Evolutionary conservation across 23 tunicate genomes (phyloP).

Genomic region (Corella eumyota): DNA sequence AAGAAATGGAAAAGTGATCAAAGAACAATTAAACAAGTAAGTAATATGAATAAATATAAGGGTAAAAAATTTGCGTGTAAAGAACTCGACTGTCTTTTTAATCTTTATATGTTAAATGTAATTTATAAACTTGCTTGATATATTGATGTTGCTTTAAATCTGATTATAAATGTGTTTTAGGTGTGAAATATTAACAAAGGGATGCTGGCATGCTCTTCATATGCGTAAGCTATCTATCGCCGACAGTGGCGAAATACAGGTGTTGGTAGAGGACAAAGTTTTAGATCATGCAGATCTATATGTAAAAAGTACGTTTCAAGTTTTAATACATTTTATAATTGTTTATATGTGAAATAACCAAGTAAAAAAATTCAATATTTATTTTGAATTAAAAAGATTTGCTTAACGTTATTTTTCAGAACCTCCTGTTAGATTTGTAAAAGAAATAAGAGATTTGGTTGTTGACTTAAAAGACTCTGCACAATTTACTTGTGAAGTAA

Average conservation of each 20-base stretch:
- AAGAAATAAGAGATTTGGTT: slow-evolving; percentile 30
- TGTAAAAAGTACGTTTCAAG: slow-evolving; percentile 37
- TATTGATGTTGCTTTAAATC: too few species aligned
- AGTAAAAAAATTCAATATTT: not conserved
- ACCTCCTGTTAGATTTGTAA: slow-evolving; percentile 25
- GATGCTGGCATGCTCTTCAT: slow-evolving; percentile 16
- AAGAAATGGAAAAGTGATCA: slow-evolving; percentile 18
- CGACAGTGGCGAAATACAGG: slow-evolving; percentile 25
- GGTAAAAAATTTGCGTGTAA: not conserved
- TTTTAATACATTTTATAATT: not conserved
- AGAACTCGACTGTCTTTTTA: not conserved
- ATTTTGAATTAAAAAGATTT: too few species aligned
- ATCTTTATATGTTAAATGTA: too few species aligned
- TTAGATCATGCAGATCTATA: slow-evolving; percentile 20
- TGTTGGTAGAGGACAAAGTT: slow-evolving; percentile 14
- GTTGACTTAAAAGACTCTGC: slow-evolving; percentile 24
- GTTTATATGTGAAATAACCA: not conserved
- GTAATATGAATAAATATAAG: not conserved
- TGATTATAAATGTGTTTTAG: too few species aligned
- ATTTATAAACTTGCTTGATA: too few species aligned
- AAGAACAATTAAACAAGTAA: slow-evolving; percentile 15
- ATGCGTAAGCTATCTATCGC: slow-evolving; percentile 15
- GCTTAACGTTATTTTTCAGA: slow-evolving; percentile 19
- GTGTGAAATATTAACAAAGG: slow-evolving; percentile 22
- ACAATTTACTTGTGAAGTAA: slow-evolving; percentile 32